Evolutionary conservation across 2,888 invertebrate species (phyloP).

Genomic region (Branchipolynoe longqiensis): DNA sequence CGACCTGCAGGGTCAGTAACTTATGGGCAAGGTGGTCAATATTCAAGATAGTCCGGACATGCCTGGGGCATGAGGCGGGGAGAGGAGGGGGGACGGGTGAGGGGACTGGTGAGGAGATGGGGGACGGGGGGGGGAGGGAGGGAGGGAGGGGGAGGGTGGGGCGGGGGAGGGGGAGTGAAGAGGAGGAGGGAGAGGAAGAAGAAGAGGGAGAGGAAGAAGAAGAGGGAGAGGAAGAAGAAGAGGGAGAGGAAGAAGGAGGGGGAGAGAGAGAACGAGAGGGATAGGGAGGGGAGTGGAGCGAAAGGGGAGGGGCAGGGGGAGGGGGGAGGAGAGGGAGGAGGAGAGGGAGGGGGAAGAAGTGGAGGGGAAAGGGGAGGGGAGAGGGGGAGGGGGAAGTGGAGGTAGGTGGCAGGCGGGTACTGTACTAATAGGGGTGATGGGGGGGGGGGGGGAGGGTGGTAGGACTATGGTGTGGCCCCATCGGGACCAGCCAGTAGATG

Average conservation of each 20-base stretch:
- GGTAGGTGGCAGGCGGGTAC: no score
- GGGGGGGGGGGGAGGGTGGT: no score
- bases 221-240: neutral
- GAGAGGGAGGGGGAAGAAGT: neutral
- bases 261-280: neutral
- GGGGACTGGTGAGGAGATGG: neutral
- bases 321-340: neutral
- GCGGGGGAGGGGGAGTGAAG: neutral
- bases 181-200: neutral
- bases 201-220: neutral
- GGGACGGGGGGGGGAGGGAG: neutral
- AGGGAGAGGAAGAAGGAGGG: neutral
- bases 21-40: no score
- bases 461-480: no score
- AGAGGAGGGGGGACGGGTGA: neutral
- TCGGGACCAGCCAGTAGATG: no score
- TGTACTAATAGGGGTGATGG: neutral
- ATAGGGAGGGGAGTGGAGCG: neutral
- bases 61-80: neutral
- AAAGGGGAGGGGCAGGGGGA: neutral
- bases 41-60: no score
- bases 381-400: neutral
- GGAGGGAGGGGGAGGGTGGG: neutral
- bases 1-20: no score
- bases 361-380: neutral